These are phyloP conservation scores for Tetramorium alpestre DNA, from an alignment of 1,140 invertebrate species.

Conservation along the genomic window DNA sequence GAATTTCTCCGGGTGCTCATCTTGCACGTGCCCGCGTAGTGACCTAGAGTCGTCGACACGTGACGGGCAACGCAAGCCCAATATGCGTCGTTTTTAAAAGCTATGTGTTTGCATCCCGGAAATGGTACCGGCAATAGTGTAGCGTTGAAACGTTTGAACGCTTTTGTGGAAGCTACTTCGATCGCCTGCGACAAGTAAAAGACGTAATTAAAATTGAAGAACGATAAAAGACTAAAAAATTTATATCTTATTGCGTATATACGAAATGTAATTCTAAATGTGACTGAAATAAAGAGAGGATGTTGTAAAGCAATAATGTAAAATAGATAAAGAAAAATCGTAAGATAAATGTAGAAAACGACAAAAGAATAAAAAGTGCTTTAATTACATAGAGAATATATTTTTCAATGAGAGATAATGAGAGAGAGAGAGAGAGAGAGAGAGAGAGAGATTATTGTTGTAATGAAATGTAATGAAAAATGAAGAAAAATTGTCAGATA, in stretches of 20 bases:
- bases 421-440: not conserved
- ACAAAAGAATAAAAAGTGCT: not conserved
- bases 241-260: too few relatives aligned
- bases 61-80: slow-evolving; percentile 91
- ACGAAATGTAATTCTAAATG: too few relatives aligned
- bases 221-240: not conserved
- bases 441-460: not conserved
- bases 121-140: slow-evolving; percentile 88
- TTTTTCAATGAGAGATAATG: not conserved
- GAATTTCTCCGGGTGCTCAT: slow-evolving; percentile 84
- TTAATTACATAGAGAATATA: not conserved
- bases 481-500: not conserved
- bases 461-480: not conserved
- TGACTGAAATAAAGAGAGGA: too few relatives aligned
- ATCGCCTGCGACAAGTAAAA: slow-evolving; percentile 84
- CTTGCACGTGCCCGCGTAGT: slow-evolving; percentile 90
- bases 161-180: slow-evolving; percentile 87
- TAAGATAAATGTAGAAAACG: not conserved
- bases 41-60: slow-evolving; percentile 90
- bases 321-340: too few relatives aligned
- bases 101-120: slow-evolving; percentile 88
- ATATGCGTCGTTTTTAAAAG: slow-evolving; percentile 89
- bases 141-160: slow-evolving; percentile 88
- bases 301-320: too few relatives aligned
- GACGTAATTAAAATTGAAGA: not conserved